Base-by-base conservation (phyloP, 2,113 vertebrate genomes). In the Emydura subglobosa region DNA sequence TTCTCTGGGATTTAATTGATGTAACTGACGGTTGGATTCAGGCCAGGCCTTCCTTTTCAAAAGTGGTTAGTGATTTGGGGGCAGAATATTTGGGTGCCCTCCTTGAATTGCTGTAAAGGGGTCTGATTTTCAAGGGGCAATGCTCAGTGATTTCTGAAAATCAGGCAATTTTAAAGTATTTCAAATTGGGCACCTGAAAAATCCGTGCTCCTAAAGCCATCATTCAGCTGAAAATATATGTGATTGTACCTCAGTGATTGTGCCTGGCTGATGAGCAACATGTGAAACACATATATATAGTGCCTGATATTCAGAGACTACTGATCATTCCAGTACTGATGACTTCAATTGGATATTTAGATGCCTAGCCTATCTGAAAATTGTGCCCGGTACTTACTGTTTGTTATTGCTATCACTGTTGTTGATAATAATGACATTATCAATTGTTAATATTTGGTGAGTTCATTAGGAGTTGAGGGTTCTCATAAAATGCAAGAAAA, bases 141-240 rank as follows among this genome's bases (percentile, higher is more conserved):
- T 31, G 34, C 61, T 68, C 6, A n/a, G 7, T n/a, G 34, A 68
- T 19, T 68, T 68, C 34, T 8, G 39, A 2, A 79, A 76, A 1
- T 1, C 2, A 44, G 7, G 2, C 1, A 25, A 61, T 65, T 47
- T 2, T 0, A 25, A 44, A 10, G 4, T 39, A 22, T 78, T 81
- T 65, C 9, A 61, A 9, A 16, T n/a, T 19, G 17, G 34, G 17
- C 7, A n/a, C 29, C 59, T 61, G 29, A 61, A 61, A 50, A 84
- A 81, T 51, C 9, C n/a, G 81, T 65, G 27, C 21, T 81, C 3
- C 1, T 10, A 0, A 1, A 84, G 86, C 92, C 21, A 42, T 2
- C 4, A 82, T 57, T 84, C 10, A 5, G 2, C 14, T 82, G 55
- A 49, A 87, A 89, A 85, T 0, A 5, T 2, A 47, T 47, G 47